Evolutionary conservation across 2,888 invertebrate species (phyloP), one percentile per base, ranked within the genome.

Genomic region (Tachina lurida): DNA sequence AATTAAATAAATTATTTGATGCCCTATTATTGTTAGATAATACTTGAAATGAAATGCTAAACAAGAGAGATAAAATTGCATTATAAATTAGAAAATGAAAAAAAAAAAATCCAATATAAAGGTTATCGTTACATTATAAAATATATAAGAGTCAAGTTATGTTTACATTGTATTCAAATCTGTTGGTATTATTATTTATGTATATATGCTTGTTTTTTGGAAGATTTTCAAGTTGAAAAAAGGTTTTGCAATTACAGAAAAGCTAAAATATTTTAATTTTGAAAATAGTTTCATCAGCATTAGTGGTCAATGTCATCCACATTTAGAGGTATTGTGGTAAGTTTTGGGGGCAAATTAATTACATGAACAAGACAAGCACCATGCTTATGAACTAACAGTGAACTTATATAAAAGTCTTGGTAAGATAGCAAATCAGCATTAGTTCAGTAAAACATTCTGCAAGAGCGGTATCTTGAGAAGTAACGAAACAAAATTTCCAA

Each of bases 381-480:
- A 68, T 17, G 19, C 49, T 56, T 45, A 22, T 73, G 1, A 68
- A 47, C 68, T 81, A 56, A 43, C 81, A 49, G n/a, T 73, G 1
- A 68, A 47, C 67, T 81, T 62, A 43, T 85, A 85, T 85, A 85
- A 81, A 85, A 74, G 81, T 77, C 12, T 81, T 77, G 19, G 9
- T 3, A 2, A 54, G 2, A 2, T 39, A 1, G 10, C 43, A 1
- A 54, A 43, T 22, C 8, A 19, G 22, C 54, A 81, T 85, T 68
- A 85, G 81, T 85, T 85, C 19, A 63, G 12, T 22, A 49, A 31
- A 39, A 74, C 47, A 49, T 67, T 62, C 71, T 67, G 74, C 49
- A 15, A 2, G 58, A 74, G n/a, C 62, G 63, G 47, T 63, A 70
- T 56, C 62, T 63, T 31, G 49, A 52, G 73, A 19, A 77, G 17